phyloP scores from a whole-genome alignment of 1,140 invertebrate species.

The Pachyrhynchus sulphureomaculatus region DNA sequence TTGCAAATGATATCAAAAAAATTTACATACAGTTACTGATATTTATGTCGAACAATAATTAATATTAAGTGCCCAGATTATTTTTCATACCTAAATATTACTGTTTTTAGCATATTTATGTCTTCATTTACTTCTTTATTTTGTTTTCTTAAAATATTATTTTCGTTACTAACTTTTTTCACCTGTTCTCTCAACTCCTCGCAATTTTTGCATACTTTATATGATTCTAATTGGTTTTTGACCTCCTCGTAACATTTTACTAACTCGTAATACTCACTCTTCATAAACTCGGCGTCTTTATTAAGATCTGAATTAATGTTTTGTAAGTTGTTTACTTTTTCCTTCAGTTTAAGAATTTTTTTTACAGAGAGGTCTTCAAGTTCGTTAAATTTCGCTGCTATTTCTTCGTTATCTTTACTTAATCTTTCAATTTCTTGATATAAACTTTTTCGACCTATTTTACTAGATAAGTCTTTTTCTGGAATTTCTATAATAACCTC shows the following conservation, averaged over 20 bases:
- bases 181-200: conserved; percentile 52
- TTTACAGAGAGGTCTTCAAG: conserved; percentile 43
- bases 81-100: conserved; percentile 59
- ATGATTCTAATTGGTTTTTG: conserved; percentile 36
- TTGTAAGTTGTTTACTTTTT: conserved; percentile 41
- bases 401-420: conserved; percentile 48
- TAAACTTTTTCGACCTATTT: conserved; percentile 44
- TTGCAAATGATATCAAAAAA: too few species aligned
- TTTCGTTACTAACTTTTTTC: conserved; percentile 52
- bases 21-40: too few species aligned
- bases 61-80: too few species aligned
- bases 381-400: conserved; percentile 47
- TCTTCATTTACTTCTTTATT: conserved; percentile 61
- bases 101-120: conserved; percentile 64
- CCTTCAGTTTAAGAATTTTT: conserved; percentile 46
- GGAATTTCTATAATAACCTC: conserved; percentile 33
- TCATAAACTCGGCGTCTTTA: conserved; percentile 41
- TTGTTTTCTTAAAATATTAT: conserved; percentile 51
- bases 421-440: conserved; percentile 51
- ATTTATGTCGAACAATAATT: too few species aligned
- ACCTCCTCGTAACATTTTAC: conserved; percentile 34
- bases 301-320: conserved; percentile 36
- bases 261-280: conserved; percentile 37
- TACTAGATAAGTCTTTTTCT: conserved; percentile 28
- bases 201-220: conserved; percentile 45